Conservation (phyloP, 1,140 invertebrate species). For the Andrena cerasifolii region DNA sequence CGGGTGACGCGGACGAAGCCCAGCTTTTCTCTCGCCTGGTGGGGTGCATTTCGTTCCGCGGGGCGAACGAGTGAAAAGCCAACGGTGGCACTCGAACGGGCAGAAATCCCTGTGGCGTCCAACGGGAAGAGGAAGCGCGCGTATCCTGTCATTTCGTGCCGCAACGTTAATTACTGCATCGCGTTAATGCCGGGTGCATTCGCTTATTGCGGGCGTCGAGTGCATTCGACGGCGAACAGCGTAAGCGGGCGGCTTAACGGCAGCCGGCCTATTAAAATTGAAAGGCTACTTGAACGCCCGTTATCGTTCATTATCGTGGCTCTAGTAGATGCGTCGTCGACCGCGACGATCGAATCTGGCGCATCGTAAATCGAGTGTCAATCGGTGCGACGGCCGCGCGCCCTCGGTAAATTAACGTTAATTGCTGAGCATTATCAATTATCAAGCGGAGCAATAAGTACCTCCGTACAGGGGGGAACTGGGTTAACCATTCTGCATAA, state of each 20-base stretch:
- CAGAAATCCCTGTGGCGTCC: background rate
- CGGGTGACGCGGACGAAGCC: too few species aligned
- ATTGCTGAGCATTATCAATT: conserved; percentile 35
- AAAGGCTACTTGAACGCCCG: conserved; percentile 47
- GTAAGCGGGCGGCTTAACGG: conserved; percentile 1
- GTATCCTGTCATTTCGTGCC: conserved; percentile 50
- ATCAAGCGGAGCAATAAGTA: conserved; percentile 12
- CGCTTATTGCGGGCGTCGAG: background rate
- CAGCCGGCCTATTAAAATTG: conserved; percentile 46
- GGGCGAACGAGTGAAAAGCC: background rate
- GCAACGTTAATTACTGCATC: conserved; percentile 50
- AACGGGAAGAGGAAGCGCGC: conserved; percentile 35
- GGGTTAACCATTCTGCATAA: conserved; percentile 19
- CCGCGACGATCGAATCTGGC: conserved; percentile 40
- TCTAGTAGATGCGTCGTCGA: conserved; percentile 37
- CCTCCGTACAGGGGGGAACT: background rate
- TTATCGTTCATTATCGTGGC: conserved; percentile 64
- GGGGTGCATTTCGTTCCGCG: too few species aligned
- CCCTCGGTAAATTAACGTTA: conserved; percentile 23
- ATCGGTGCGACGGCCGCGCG: background rate
- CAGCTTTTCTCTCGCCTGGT: too few species aligned
- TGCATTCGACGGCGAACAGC: background rate
- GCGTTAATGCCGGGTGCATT: conserved; percentile 36
- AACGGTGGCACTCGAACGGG: background rate
- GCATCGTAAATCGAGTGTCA: conserved; percentile 21